Conservation (phyloP, 1,140 invertebrate species). For the Berghia stephanieae region DNA sequence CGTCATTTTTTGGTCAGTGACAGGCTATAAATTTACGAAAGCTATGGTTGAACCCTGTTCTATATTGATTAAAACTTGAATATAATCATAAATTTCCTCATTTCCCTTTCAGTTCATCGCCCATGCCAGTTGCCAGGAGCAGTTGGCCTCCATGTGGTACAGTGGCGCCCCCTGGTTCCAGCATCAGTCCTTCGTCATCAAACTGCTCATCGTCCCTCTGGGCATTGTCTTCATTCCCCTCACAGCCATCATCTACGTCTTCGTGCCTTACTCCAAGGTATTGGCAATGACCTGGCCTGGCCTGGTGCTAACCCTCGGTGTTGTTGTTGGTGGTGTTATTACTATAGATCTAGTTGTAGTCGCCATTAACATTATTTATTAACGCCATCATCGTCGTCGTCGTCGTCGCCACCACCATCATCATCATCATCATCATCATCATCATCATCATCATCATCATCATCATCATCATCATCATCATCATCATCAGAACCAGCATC, state of each 20-base stretch:
- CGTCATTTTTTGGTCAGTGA: no score
- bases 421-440: slow-evolving; percentile 26
- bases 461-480: slow-evolving; percentile 18
- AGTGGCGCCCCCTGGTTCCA: slow-evolving; percentile 77
- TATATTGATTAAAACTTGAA: no score
- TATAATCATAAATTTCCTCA: no score
- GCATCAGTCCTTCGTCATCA: slow-evolving; percentile 78
- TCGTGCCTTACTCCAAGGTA: slow-evolving; percentile 66
- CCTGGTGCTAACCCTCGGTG: not conserved
- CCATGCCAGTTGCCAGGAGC: slow-evolving; percentile 91
- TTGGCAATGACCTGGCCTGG: not conserved
- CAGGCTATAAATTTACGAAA: no score
- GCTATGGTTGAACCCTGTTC: no score
- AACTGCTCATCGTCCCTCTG: slow-evolving; percentile 80
- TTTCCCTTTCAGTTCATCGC: slow-evolving; percentile 81
- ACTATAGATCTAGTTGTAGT: not conserved
- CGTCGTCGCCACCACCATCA: slow-evolving; percentile 22
- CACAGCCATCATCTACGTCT: slow-evolving; percentile 84
- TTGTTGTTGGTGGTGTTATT: not conserved
- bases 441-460: slow-evolving; percentile 24
- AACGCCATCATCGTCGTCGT: slow-evolving; percentile 19
- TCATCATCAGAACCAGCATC: not conserved
- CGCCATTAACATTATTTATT: not conserved
- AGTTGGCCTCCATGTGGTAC: slow-evolving; percentile 87
- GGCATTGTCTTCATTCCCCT: slow-evolving; percentile 83